Evolutionary conservation across 2,888 invertebrate genomes (phyloP).

Genomic region (Drosophila quinaria): DNA sequence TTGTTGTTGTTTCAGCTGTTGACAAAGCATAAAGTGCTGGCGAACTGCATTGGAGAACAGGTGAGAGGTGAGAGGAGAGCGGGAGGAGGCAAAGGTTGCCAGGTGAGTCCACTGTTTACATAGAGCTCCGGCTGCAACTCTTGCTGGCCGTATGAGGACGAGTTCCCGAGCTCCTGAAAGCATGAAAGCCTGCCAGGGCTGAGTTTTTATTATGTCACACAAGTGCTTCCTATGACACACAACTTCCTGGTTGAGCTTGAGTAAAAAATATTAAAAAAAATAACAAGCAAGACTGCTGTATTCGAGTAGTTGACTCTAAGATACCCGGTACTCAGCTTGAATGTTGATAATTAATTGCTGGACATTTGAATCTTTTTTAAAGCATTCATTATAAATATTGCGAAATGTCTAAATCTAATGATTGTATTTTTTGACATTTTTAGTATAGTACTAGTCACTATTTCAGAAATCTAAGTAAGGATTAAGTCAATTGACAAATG

Average conservation of each 20-base stretch:
- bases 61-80: conserved; percentile 12
- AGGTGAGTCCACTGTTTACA: conserved; percentile 53
- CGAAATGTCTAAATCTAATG: too few relatives aligned
- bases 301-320: neutral
- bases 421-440: too few relatives aligned
- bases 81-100: neutral
- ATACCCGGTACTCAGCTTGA: too few relatives aligned
- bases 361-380: too few relatives aligned
- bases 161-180: neutral
- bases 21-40: conserved; percentile 73
- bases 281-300: neutral
- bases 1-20: conserved; percentile 49
- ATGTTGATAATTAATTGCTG: too few relatives aligned
- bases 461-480: too few relatives aligned
- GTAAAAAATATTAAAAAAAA: conserved; percentile 39
- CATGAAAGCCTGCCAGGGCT: conserved; percentile 37
- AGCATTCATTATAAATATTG: too few relatives aligned
- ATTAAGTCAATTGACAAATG: too few relatives aligned
- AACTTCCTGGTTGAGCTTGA: conserved; percentile 65
- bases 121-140: conserved; percentile 18
- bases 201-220: conserved; percentile 78
- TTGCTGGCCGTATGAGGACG: conserved; percentile 1
- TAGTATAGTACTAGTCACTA: too few relatives aligned
- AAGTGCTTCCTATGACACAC: conserved; percentile 78
- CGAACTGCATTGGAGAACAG: conserved; percentile 28